These are phyloP conservation scores for Drosophila peninsularis DNA, from an alignment of 2,888 invertebrate species.

Conservation along the genomic window DNA sequence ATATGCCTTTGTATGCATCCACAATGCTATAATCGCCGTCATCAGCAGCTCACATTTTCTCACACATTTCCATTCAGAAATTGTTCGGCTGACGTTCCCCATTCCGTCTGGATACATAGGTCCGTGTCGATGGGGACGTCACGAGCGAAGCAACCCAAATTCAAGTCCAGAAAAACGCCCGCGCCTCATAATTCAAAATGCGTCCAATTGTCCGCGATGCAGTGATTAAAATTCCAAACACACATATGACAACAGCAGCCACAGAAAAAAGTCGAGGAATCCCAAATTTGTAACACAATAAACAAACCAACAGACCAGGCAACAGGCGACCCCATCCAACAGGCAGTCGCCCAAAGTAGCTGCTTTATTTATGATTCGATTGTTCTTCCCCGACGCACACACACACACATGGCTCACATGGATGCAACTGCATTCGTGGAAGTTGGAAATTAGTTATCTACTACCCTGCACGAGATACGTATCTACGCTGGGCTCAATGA, in stretches of 20 bases:
- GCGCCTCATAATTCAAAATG: conserved; percentile 75
- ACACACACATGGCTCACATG: conserved; percentile 26
- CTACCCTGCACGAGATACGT: conserved; percentile 64
- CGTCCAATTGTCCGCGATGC: conserved; percentile 61
- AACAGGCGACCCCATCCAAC: conserved; percentile 35
- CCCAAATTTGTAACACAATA: conserved; percentile 81
- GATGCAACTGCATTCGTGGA: conserved; percentile 75
- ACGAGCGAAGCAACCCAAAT: conserved; percentile 57
- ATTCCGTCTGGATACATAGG: conserved; percentile 17
- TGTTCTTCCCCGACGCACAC: conserved; percentile 40
- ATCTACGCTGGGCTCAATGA: conserved; percentile 54
- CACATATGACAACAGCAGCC: conserved; percentile 53
- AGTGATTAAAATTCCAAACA: conserved; percentile 77
- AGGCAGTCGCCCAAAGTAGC: conserved; percentile 67
- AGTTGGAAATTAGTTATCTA: conserved; percentile 74
- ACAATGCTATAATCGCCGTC: conserved; percentile 54
- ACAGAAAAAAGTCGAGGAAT: conserved; percentile 55
- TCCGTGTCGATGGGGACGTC: conserved; percentile 47
- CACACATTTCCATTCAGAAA: conserved; percentile 75
- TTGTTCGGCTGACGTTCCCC: conserved; percentile 43
- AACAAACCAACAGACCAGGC: conserved; percentile 68
- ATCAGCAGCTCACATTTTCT: conserved; percentile 63
- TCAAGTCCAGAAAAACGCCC: conserved; percentile 51
- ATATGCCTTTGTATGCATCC: conserved; percentile 16
- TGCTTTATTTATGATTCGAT: conserved; percentile 74